Base-by-base conservation (phyloP, 2,888 invertebrate genomes). In the Catocala fraxini region DNA sequence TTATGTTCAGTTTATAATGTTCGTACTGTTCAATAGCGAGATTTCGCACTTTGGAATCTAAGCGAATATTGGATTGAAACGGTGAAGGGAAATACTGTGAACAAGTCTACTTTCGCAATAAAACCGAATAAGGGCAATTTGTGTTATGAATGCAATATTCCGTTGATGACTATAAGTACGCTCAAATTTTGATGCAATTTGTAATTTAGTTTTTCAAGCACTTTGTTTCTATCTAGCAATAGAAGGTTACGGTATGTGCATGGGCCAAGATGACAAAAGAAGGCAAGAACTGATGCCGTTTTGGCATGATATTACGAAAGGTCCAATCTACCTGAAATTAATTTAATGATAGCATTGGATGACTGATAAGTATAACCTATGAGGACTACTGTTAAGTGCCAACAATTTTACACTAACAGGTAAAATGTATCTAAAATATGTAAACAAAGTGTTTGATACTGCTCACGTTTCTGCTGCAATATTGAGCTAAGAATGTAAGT, bases 91-190 rank as follows among this genome's bases (percentile, higher is more conserved):
- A 62, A 48, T 53, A 54, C 48, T 46, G 39, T 13, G 49, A 46
- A 49, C 47, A 35, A 56, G 46, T 39, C 43, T 52, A 62, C 56
- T 62, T 62, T 57, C 57, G 57, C 57, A 57, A 57, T 49, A 53
- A 53, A 56, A 45, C 53, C 52, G 52, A 59, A 57, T 57, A 56
- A 43, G 48, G 51, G 35, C 55, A 51, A 55, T 60, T 68, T 55
- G 47, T 56, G 56, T 53, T 54, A 54, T 62, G 45, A 59, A 64
- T 51, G 59, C 43, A 53, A 57, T 62, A 45, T 42, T 43, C 7
- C 13, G 35, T n/a, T 12, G 69, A 72, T 73, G 63, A 67, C 59
- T 71, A 35, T 6, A n/a, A 6, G 46, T 12, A 51, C 6, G 15
- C 35, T 9, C 15, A 51, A 39, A 64, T 62, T 10, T 15, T 13